Conservation (phyloP, 2,888 invertebrate genomes). For the Hirtodrosophila alboralis region DNA sequence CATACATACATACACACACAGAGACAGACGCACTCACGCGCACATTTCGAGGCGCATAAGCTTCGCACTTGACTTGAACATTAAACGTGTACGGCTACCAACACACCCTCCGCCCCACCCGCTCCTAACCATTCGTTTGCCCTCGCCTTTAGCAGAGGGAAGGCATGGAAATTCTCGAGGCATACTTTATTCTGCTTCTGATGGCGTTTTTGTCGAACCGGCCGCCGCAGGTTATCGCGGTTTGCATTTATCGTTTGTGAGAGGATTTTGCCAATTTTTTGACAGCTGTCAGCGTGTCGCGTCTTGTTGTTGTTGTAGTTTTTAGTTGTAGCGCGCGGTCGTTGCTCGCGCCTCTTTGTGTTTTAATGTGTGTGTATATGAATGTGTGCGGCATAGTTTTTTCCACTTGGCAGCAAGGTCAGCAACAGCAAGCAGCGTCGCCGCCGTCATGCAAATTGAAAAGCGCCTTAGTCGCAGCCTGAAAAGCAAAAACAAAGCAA, state of each 20-base stretch:
- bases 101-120: not conserved
- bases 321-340: constrained; percentile 24
- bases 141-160: no score
- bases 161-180: constrained; percentile 56
- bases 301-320: constrained; percentile 23
- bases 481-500: constrained; percentile 50
- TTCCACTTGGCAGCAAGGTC: constrained; percentile 70
- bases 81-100: constrained; percentile 60
- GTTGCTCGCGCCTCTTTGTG: constrained; percentile 40
- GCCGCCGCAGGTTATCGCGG: constrained; percentile 46
- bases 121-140: no score
- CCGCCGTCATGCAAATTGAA: constrained; percentile 70
- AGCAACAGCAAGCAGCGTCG: constrained; percentile 36
- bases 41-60: constrained; percentile 69
- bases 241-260: constrained; percentile 37
- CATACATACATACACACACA: constrained; percentile 12
- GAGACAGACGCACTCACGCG: constrained; percentile 54
- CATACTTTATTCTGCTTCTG: constrained; percentile 52
- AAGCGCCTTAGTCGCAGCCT: constrained; percentile 29
- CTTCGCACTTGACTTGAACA: constrained; percentile 77
- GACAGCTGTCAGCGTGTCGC: constrained; percentile 68
- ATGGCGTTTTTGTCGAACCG: constrained; percentile 35
- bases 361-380: constrained; percentile 4
- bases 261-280: constrained; percentile 42
- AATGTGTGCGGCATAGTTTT: constrained; percentile 63